phyloP scores from a whole-genome alignment of 92 coral and sea anemone species.

The Heliopora coerulea region DNA sequence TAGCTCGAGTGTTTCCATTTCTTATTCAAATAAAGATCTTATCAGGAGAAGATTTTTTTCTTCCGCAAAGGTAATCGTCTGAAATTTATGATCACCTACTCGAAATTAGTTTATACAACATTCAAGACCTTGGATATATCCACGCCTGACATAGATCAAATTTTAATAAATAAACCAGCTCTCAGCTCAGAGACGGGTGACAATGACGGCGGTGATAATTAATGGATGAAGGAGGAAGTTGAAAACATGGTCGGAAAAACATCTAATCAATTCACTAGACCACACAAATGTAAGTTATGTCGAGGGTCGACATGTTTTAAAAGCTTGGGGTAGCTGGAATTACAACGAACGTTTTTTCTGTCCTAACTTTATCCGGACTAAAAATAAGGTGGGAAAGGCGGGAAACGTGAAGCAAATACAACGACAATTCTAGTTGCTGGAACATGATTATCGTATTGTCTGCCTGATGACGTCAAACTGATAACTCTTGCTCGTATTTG shows the following conservation, averaged over 20 bases:
- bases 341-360: too few relatives aligned
- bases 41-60: neutral
- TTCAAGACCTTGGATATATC: neutral
- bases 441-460: too few relatives aligned
- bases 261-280: neutral
- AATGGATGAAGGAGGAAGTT: neutral
- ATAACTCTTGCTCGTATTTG: too few relatives aligned
- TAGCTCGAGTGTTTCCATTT: neutral
- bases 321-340: neutral
- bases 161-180: neutral
- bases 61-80: neutral
- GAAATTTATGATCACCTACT: neutral
- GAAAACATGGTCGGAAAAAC: too few relatives aligned
- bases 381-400: too few relatives aligned
- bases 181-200: conserved; percentile 3
- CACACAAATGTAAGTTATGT: neutral
- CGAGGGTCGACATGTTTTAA: neutral
- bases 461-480: too few relatives aligned
- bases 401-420: too few relatives aligned
- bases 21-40: neutral
- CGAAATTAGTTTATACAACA: neutral
- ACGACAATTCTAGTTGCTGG: too few relatives aligned
- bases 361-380: too few relatives aligned
- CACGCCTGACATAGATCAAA: neutral
- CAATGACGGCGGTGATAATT: conserved; percentile 1